These are phyloP conservation scores for Nematolebias whitei DNA, from an alignment of 2,113 vertebrate genomes.

Conservation along the genomic window DNA sequence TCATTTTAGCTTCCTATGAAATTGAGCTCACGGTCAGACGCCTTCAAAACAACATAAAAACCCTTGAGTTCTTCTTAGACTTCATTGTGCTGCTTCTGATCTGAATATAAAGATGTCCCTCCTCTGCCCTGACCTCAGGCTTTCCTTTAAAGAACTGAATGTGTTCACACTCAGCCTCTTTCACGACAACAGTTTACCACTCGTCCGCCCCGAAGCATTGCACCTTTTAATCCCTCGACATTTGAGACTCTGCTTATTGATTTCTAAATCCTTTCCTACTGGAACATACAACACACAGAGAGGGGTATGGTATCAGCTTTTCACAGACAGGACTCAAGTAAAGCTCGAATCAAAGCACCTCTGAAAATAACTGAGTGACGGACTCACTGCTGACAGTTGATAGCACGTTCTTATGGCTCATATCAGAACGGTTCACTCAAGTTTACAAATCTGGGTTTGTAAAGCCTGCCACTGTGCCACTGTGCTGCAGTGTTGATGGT, in stretches of 20 bases:
- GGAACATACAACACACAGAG: background rate
- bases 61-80: too few species aligned
- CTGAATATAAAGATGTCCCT: background rate
- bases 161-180: background rate
- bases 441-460: too few species aligned
- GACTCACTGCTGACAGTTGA: background rate
- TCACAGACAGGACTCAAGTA: background rate
- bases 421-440: too few species aligned
- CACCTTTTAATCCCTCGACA: conserved; percentile 55
- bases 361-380: background rate
- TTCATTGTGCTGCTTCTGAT: too few species aligned
- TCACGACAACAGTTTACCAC: conserved; percentile 57
- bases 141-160: background rate
- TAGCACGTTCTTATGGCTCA: background rate
- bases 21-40: too few species aligned
- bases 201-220: conserved; percentile 16
- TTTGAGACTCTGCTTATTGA: conserved; percentile 28
- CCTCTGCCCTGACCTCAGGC: background rate
- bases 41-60: too few species aligned
- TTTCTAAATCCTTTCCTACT: conserved; percentile 34
- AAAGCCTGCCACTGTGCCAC: too few species aligned
- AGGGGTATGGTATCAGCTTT: background rate
- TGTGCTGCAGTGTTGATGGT: too few species aligned
- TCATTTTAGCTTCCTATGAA: too few species aligned
- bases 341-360: background rate